A percentile compares a stretch with the other conserved stretches of the same genome.
These are phyloP conservation scores for Stylophora pistillata DNA, from an alignment of 64 coral and sea anemone species.

Conservation along the genomic window DNA sequence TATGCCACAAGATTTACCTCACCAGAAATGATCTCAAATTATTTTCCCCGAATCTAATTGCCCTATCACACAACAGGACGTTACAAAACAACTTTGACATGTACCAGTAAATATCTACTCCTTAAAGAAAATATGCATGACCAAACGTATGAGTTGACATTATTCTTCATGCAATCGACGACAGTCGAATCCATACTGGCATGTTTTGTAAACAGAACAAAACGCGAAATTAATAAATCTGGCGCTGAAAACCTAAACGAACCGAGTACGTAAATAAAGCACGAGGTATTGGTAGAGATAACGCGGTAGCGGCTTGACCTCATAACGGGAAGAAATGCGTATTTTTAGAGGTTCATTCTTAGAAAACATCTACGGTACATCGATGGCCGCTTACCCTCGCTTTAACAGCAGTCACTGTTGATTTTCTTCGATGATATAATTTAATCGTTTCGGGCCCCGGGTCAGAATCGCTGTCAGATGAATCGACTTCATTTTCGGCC, in stretches of 20 bases:
- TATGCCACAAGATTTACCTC: neutral
- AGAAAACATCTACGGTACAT: neutral
- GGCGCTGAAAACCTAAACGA: neutral
- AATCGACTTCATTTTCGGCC: constrained; percentile 88
- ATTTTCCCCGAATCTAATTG: neutral
- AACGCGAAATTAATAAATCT: constrained; percentile 31
- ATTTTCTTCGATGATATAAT: constrained; percentile 87
- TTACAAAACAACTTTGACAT: neutral
- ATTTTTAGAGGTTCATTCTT: constrained; percentile 11
- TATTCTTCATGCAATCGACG: too few relatives aligned
- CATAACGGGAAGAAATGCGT: neutral
- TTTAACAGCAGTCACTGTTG: constrained; percentile 73
- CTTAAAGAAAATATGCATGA: neutral
- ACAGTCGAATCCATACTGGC: neutral
- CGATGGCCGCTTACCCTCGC: constrained; percentile 61
- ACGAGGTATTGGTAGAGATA: neutral
- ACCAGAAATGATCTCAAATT: neutral
- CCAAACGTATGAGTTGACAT: neutral
- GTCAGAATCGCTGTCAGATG: constrained; percentile 88
- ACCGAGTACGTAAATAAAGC: neutral
- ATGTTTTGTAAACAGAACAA: constrained; percentile 42
- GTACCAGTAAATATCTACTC: neutral
- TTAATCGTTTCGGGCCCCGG: constrained; percentile 62
- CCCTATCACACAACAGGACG: neutral
- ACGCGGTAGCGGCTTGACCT: neutral